A percentile compares a stretch with the other conserved stretches of the same genome.
Conservation (phyloP, 2,888 invertebrate species). For the Protophormia terraenovae region DNA sequence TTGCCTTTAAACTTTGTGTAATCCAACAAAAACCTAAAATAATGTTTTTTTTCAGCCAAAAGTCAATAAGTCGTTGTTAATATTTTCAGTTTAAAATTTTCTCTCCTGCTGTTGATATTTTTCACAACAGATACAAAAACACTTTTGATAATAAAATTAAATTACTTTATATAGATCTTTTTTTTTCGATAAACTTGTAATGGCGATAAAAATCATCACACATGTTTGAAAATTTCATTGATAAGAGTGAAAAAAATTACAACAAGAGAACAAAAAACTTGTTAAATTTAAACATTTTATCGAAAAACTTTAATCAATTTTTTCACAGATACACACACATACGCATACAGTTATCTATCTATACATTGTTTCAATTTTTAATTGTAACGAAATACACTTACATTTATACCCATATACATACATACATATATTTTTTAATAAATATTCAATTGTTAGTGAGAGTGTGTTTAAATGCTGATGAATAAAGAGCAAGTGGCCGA, state of each 20-base stretch:
- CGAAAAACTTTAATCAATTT: slow-evolving; percentile 57
- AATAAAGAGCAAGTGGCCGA: background rate
- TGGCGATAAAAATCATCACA: slow-evolving; percentile 63
- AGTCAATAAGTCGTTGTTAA: slow-evolving; percentile 18
- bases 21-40: background rate
- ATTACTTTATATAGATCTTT: background rate
- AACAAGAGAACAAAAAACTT: slow-evolving; percentile 46
- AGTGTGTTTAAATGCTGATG: slow-evolving; percentile 11
- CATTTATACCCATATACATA: background rate
- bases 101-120: background rate
- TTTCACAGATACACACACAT: slow-evolving; percentile 17
- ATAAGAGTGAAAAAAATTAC: slow-evolving; percentile 43
- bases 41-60: background rate
- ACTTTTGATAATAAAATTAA: slow-evolving; percentile 32
- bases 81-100: background rate
- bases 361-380: slow-evolving; percentile 57
- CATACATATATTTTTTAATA: slow-evolving; percentile 39
- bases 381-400: slow-evolving; percentile 45
- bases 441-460: slow-evolving; percentile 36
- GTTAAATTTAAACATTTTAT: slow-evolving; percentile 59
- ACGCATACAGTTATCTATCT: background rate
- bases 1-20: background rate
- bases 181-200: background rate
- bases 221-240: slow-evolving; percentile 59
- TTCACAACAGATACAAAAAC: background rate